phyloP scores from a whole-genome alignment of 2,797 vertebrate genomes.

The Chelidonichthys spinosus region DNA sequence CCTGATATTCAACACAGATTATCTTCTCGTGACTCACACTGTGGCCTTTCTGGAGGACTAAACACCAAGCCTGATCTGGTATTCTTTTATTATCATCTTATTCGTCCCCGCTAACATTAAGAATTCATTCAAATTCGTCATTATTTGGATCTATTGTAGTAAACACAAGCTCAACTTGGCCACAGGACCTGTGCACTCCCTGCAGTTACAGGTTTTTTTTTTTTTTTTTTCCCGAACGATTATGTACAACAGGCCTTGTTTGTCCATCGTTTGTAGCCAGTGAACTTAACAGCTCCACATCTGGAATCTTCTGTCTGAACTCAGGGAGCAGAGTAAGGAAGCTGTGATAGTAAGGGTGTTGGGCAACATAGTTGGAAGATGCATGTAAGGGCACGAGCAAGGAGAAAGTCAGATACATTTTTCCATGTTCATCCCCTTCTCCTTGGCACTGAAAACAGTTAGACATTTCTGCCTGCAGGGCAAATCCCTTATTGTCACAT shows the following conservation, averaged over 20 bases:
- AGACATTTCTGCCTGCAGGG: constrained; percentile 31
- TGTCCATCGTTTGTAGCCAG: not conserved
- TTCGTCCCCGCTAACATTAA: too few species aligned
- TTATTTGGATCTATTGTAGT: too few species aligned
- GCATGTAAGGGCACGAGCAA: not conserved
- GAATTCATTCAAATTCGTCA: too few species aligned
- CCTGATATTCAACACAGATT: too few species aligned
- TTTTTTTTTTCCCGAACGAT: too few species aligned
- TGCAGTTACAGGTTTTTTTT: not conserved
- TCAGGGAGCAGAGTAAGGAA: not conserved
- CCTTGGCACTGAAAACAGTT: not conserved
- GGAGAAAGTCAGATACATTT: constrained; percentile 18
- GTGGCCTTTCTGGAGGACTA: too few species aligned
- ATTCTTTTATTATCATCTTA: too few species aligned
- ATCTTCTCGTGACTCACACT: too few species aligned
- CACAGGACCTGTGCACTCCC: not conserved
- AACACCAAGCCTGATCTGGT: too few species aligned
- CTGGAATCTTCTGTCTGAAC: not conserved
- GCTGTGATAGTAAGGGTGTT: constrained; percentile 1
- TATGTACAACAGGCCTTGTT: not conserved
- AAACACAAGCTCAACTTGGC: too few species aligned
- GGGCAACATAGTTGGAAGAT: not conserved
- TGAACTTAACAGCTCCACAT: not conserved
- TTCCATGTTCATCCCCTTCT: constrained; percentile 1
- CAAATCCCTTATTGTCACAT: constrained; percentile 61